These are phyloP conservation scores for Venustaconcha ellipsiformis DNA, from an alignment of 1,140 invertebrate genomes.

Conservation along the genomic window DNA sequence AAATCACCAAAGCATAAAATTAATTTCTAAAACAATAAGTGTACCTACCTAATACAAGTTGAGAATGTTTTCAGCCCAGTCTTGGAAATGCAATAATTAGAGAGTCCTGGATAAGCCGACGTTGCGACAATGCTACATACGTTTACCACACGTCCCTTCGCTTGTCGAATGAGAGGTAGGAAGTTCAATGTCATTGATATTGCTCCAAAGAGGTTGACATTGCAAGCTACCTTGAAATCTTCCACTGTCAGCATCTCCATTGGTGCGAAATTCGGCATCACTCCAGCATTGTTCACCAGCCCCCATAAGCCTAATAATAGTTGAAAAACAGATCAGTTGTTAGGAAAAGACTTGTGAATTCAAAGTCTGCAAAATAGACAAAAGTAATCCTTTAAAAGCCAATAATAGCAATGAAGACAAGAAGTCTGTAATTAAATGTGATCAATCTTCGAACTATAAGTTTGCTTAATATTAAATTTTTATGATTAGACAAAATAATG, in stretches of 20 bases:
- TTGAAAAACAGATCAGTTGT: not conserved
- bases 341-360: too few species aligned
- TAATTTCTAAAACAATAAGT: not conserved
- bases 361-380: too few species aligned
- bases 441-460: too few species aligned
- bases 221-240: conserved; percentile 33
- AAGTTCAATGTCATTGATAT: conserved; percentile 42
- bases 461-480: too few species aligned
- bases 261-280: conserved; percentile 27
- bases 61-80: conserved; percentile 26
- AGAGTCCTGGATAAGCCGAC: conserved; percentile 12
- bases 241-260: conserved; percentile 37
- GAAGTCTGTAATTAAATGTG: too few species aligned
- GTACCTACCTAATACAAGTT: conserved; percentile 16
- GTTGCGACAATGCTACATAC: conserved; percentile 38
- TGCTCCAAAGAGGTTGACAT: conserved; percentile 49
- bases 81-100: conserved; percentile 29
- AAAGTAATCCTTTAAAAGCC: too few species aligned
- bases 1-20: too few species aligned
- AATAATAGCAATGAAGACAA: too few species aligned
- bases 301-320: conserved; percentile 27
- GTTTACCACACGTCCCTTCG: conserved; percentile 49
- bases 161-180: conserved; percentile 45
- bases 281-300: conserved; percentile 32
- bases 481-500: too few species aligned